Base-by-base conservation (phyloP, 2,888 invertebrate species). In the Cryptocephalus primarius region DNA sequence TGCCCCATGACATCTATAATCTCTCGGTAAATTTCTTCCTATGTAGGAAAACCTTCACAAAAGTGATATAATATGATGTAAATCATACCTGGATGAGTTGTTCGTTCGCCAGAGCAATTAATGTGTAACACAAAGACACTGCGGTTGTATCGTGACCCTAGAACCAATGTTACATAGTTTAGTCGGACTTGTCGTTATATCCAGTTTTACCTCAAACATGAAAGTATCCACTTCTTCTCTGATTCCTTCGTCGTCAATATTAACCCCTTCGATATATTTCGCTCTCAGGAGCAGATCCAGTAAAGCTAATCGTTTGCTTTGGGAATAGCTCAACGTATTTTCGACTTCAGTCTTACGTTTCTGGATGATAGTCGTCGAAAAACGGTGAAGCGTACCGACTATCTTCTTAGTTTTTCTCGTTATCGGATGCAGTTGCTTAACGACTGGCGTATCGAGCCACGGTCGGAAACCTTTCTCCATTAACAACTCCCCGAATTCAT, bases 221-320 rank as follows among this genome's bases (percentile, higher is more conserved):
- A 79, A 78, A 0, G 79, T 79, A 52, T 79, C 78, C 1, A 79
- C 77, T 68, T 78, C 78, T 59, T 78, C 78, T 52, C 76, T 72
- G 47, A 79, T 75, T 1, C 77, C 78, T 42, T 62, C 58, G 50
- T 72, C 72, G 56, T 76, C 72, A 34, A 78, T 76, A 40, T 52
- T 44, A 32, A 66, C 61, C 0, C 74, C 75, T 8, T 73, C 67
- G 39, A 66, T 62, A 39, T 66, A 62, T 53, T 77, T 73, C 0
- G 76, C 76, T 4, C 66, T 62, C 12, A 79, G 56, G 6, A 79
- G 60, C 12, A 78, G 68, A 61, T 79, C 78, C 39, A 79, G 58
- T 75, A 79, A 75, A 0, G 77, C 78, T 39, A 73, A 66, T 13
- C 76, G 42, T 33, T 55, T 55, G n/a, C 44, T 51, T 6, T 39